Evolutionary conservation across 1,140 invertebrate genomes (phyloP), one percentile per base, ranked within the genome.

Genomic region (Phymorhynchus buccinoides): DNA sequence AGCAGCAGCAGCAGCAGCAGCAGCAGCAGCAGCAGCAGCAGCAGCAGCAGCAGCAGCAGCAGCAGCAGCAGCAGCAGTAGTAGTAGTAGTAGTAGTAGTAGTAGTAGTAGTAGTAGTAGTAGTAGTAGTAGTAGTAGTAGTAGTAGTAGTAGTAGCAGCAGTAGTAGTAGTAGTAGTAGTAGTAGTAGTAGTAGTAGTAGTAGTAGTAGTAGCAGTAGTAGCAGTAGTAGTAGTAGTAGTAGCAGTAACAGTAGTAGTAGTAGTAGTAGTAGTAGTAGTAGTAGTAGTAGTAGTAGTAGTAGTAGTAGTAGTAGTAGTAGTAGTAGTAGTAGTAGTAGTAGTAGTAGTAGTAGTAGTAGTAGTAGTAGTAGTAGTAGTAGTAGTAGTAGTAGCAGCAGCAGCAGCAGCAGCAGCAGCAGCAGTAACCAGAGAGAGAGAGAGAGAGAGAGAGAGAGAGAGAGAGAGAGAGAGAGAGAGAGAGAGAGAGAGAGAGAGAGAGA

Each of bases 121-220:
- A 77, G 32, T 77, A 77, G 73, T 77, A 77, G 73, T 77, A 77
- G 73, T 77, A 77, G 73, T 77, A 77, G 73, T 77, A 77, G 73
- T 77, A 77, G 73, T 77, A 77, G 73, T 77, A 77, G 73, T 77
- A 77, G 73, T 77, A 77, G 73, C 37, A 77, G 73, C 37, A 77
- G 73, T 77, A 77, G 73, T 77, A 77, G 73, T 77, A 77, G 73
- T 77, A 77, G 73, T 77, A 77, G 73, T 77, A 77, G 73, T 77
- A 77, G 73, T 77, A 77, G 73, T 77, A 77, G 73, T 77, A 77
- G 73, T 77, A 77, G 73, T 77, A 77, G 73, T 18, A 77, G 73
- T 18, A 77, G 73, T 18, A 77, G 73, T 18, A 77, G 73, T 77
- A 77, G 73, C 16, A 77, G 73, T 18, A 77, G 73, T 18, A 77